These are phyloP conservation scores for Catotricha subobsoleta DNA, from an alignment of 2,888 invertebrate genomes.

Conservation along the genomic window DNA sequence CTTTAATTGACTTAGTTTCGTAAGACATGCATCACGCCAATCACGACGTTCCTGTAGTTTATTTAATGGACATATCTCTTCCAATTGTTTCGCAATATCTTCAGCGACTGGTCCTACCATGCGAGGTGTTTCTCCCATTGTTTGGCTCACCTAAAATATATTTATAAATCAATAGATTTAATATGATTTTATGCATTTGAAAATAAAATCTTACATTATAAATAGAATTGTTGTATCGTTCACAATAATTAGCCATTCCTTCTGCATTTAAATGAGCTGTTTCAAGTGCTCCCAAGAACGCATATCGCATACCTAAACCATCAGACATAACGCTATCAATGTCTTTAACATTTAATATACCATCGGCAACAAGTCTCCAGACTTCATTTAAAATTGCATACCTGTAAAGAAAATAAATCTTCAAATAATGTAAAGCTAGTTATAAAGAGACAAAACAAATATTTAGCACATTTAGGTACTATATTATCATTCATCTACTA, in stretches of 20 bases:
- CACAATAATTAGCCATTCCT: slow-evolving; percentile 48
- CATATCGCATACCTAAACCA: slow-evolving; percentile 88
- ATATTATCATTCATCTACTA: too few relatives aligned
- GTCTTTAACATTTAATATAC: slow-evolving; percentile 71
- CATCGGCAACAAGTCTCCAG: slow-evolving; percentile 72
- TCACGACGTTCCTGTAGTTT: slow-evolving; percentile 52
- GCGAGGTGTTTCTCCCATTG: slow-evolving; percentile 55
- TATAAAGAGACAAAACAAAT: too few relatives aligned
- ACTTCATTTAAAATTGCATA: slow-evolving; percentile 87
- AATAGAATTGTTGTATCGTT: slow-evolving; percentile 42
- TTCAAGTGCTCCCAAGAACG: slow-evolving; percentile 86
- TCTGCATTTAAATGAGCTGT: slow-evolving; percentile 90
- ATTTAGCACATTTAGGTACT: too few relatives aligned
- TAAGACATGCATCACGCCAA: slow-evolving; percentile 71
- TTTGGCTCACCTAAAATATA: slow-evolving; percentile 36
- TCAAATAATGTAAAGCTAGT: too few relatives aligned
- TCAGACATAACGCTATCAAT: slow-evolving; percentile 86
- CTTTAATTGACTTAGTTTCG: slow-evolving; percentile 61
- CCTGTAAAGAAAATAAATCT: slow-evolving; percentile 30
- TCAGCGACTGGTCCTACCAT: slow-evolving; percentile 50
- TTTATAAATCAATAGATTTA: background rate
- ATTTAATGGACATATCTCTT: slow-evolving; percentile 53
- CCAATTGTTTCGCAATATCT: slow-evolving; percentile 52
- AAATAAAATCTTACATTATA: slow-evolving; percentile 26
- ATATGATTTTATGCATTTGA: background rate